Evolutionary conservation across 2,888 invertebrate genomes (phyloP), one percentile per base, ranked within the genome.

Genomic region (Pasiphila rectangulata): DNA sequence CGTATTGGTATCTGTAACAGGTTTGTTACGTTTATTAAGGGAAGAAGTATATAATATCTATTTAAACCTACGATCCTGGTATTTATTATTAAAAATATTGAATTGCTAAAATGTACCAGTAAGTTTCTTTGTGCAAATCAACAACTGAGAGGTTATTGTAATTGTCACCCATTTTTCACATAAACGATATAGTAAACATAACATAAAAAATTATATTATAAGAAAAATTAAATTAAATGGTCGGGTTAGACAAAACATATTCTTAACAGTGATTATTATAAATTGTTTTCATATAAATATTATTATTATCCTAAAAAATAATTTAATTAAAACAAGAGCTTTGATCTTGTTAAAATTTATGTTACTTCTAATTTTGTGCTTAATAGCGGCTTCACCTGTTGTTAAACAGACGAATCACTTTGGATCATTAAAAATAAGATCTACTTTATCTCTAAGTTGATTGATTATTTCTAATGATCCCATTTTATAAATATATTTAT

Each of bases 351-450:
- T 35, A 29, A n/a, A 13, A 27, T 35, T 16, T 35, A 38, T 23
- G 24, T 39, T 35, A 43, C 17, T 50, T 38, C 43, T 57, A 57
- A 49, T 34, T 57, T 56, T 58, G 58, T 58, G 56, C 58, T 57
- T 53, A 16, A 30, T 46, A 57, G 57, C 57, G 57, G 57, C 57
- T 2, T 29, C 21, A 27, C 46, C 46, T 40, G 44, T 54, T 9
- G 21, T 23, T 27, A 38, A 27, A 51, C 49, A 45, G 38, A 38
- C 10, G 32, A 13, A 4, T 25, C n/a, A 40, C 12, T 25, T 16
- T 46, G 48, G 27, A 48, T 47, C 34, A 53, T 49, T 49, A 43
- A 40, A 36, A 44, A 36, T 44, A 40, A 40, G 37, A 40, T 16
- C 15, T 27, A 25, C 21, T n/a, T 45, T 25, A 7, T 32, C 15